A percentile compares a stretch with the other conserved stretches of the same genome.
Evolutionary conservation across 2,888 invertebrate genomes (phyloP).

Genomic region (Diadegma fenestrale): DNA sequence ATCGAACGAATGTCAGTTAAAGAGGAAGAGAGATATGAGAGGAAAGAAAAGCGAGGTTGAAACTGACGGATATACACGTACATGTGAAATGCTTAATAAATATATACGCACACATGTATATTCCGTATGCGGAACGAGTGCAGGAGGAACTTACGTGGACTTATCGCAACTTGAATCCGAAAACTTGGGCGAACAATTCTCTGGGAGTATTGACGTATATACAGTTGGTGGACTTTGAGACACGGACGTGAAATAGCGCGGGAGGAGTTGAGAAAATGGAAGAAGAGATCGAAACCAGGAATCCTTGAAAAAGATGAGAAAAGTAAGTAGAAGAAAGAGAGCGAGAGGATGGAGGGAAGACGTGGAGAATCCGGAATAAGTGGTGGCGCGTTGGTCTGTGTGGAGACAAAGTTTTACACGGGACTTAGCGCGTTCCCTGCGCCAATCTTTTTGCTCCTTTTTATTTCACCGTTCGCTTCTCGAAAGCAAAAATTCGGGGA

Average conservation of each 20-base stretch:
- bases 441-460: neutral
- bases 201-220: slow-evolving; percentile 49
- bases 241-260: slow-evolving; percentile 36
- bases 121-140: slow-evolving; percentile 35
- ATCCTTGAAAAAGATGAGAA: slow-evolving; percentile 42
- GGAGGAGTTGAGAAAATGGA: slow-evolving; percentile 41
- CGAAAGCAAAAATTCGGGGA: slow-evolving; percentile 47
- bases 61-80: slow-evolving; percentile 14
- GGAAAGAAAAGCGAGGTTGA: slow-evolving; percentile 29
- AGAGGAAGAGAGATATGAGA: slow-evolving; percentile 8
- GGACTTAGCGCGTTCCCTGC: slow-evolving; percentile 67
- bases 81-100: neutral
- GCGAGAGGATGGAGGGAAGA: slow-evolving; percentile 29
- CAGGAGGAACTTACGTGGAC: slow-evolving; percentile 59
- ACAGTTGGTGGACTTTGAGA: slow-evolving; percentile 15
- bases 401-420: slow-evolving; percentile 67
- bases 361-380: slow-evolving; percentile 68
- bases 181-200: slow-evolving; percentile 66
- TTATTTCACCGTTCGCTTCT: slow-evolving; percentile 31
- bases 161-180: slow-evolving; percentile 66
- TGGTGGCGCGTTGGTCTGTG: slow-evolving; percentile 63
- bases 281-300: slow-evolving; percentile 57
- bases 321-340: slow-evolving; percentile 23
- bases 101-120: neutral
- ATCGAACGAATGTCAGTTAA: slow-evolving; percentile 20